Evolutionary conservation across 2,888 invertebrate species (phyloP).

Genomic region (Cheilosia scutellata): DNA sequence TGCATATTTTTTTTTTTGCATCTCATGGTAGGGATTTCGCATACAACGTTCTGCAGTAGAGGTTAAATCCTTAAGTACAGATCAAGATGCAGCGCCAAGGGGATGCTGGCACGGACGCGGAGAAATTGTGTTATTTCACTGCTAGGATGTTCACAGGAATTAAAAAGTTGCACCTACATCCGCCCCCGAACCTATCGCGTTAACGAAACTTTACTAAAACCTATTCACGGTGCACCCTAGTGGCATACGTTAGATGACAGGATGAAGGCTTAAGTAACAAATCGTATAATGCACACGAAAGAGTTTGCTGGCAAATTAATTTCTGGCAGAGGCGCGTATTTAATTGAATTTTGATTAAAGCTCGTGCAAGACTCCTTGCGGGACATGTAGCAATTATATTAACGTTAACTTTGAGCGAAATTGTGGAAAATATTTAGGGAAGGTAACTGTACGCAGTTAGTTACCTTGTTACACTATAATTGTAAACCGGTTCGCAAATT

Average conservation of each 20-base stretch:
- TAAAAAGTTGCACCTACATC: constrained; percentile 11
- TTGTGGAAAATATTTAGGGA: background rate
- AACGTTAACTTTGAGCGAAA: background rate
- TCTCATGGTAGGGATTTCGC: background rate
- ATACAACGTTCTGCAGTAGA: background rate
- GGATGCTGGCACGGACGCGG: background rate
- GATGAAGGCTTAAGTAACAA: constrained; percentile 27
- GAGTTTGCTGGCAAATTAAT: constrained; percentile 18
- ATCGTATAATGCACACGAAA: constrained; percentile 36
- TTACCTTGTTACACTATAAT: too few relatives aligned
- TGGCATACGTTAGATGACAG: background rate
- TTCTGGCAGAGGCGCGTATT: constrained; percentile 8
- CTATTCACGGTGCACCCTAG: constrained; percentile 3
- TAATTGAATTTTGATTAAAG: constrained; percentile 48
- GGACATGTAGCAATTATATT: background rate
- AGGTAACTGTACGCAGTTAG: too few relatives aligned
- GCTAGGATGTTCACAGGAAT: background rate
- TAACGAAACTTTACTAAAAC: constrained; percentile 3
- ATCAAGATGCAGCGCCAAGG: background rate
- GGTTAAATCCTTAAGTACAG: constrained; percentile 34
- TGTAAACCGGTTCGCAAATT: too few relatives aligned
- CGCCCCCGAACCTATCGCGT: constrained; percentile 2
- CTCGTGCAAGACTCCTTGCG: background rate
- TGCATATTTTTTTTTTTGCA: constrained; percentile 18
- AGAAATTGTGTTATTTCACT: background rate